phyloP scores from a whole-genome alignment of 2,113 vertebrate species.

The Cavia aperea region DNA sequence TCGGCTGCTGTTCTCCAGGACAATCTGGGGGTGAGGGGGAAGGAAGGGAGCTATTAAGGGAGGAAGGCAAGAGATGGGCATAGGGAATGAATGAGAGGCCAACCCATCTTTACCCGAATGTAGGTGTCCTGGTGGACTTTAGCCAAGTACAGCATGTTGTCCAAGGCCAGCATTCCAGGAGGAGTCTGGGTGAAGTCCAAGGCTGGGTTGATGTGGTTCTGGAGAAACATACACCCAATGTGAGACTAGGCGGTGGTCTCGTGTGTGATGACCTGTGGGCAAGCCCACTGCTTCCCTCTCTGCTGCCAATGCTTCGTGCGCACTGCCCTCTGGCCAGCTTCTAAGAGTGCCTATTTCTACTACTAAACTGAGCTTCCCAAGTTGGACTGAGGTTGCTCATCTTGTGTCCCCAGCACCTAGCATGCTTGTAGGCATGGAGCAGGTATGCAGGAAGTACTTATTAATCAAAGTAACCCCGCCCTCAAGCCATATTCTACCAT shows the following conservation, averaged over 20 bases:
- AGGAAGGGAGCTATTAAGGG: background rate
- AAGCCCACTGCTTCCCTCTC: background rate
- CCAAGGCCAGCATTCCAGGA: slow-evolving; percentile 95
- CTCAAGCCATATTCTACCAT: background rate
- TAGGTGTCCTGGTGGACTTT: slow-evolving; percentile 97
- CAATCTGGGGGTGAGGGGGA: slow-evolving; percentile 79
- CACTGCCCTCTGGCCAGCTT: background rate
- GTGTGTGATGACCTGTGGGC: background rate
- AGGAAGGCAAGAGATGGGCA: background rate
- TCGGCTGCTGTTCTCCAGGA: slow-evolving; percentile 96
- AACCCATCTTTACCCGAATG: slow-evolving; percentile 82
- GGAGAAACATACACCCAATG: background rate
- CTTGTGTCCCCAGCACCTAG: accelerated
- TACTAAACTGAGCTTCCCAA: no score
- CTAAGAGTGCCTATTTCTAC: accelerated
- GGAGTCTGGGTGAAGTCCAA: slow-evolving; percentile 98
- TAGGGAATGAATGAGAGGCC: no score
- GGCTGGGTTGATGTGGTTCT: slow-evolving; percentile 97
- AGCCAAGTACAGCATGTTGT: slow-evolving; percentile 98
- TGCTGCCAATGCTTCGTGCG: background rate
- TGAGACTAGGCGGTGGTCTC: background rate
- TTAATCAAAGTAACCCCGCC: background rate
- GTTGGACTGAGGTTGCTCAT: background rate
- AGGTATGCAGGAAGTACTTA: background rate
- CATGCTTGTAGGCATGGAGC: background rate